These are phyloP conservation scores for Eupithecia insigniata DNA, from an alignment of 2,888 invertebrate genomes.

Conservation along the genomic window DNA sequence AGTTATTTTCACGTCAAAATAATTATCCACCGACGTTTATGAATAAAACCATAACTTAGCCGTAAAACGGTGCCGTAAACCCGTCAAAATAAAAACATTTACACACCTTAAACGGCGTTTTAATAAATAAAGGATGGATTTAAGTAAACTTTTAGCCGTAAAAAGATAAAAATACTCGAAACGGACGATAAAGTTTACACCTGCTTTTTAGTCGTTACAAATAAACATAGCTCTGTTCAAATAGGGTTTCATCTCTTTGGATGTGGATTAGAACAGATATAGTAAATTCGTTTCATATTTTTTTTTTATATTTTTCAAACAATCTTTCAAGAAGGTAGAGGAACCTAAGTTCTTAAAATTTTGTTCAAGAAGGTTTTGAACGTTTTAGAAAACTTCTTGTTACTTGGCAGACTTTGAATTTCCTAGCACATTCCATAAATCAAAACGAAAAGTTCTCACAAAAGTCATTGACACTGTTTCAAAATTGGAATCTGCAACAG, in stretches of 20 bases:
- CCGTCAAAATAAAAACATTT: conserved; percentile 41
- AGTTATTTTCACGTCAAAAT: conserved; percentile 31
- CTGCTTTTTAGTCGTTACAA: conserved; percentile 46
- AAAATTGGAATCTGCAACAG: not conserved
- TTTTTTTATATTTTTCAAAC: not conserved
- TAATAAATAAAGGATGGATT: conserved; percentile 45
- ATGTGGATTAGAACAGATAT: not conserved
- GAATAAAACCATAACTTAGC: conserved; percentile 38
- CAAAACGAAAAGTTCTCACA: not conserved
- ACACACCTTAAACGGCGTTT: conserved; percentile 39
- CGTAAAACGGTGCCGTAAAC: conserved; percentile 41
- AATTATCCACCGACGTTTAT: conserved; percentile 29
- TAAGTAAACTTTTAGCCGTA: conserved; percentile 44
- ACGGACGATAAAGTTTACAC: conserved; percentile 55
- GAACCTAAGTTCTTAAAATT: not conserved
- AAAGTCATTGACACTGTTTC: not conserved
- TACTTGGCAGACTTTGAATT: not conserved
- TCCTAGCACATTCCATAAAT: not conserved
- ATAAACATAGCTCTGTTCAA: conserved; percentile 36
- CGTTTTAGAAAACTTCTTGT: not conserved
- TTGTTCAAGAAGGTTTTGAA: not conserved
- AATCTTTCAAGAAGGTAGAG: not conserved
- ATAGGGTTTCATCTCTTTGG: conserved; percentile 17
- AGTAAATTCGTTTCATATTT: not conserved
- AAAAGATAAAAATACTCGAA: conserved; percentile 51